Base-by-base conservation (phyloP, 2,797 vertebrate species). In the Anabacerthia variegaticeps region DNA sequence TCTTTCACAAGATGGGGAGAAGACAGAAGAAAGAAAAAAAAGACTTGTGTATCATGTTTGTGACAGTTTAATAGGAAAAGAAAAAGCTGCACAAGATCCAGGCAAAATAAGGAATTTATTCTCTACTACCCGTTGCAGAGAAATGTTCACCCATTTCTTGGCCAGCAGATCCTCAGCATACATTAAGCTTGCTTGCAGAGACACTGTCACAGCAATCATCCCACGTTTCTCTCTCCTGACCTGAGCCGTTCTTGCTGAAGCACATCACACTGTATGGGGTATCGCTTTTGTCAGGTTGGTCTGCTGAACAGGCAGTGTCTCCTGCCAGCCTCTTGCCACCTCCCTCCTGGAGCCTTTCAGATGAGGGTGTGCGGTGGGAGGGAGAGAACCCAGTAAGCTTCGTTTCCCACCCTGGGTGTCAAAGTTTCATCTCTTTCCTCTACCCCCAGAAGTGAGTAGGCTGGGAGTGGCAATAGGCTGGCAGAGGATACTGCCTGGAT, bases 221-320 rank as follows among this genome's bases (percentile, higher is more conserved):
- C 10, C 4, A 7, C 4, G 7, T 49, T 79, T 36, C 28, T 71
- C 34, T 23, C 66, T n/a, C 63, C 36, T 58, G 59, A 11, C 9
- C 11, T 1, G 5, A 74, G 19, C 14, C 0, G 0, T 59, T 65
- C 23, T 43, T 43, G 28, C 58, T 69, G 56, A 59, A 27, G 26
- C 13, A 62, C 2, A 4, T 3, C 34, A 6, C 0, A 1, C 41
- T n/a, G 2, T 24, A 11, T 16, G 37, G 19, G 55, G 9, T 9
- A 36, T 30, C 9, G 10, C 14, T 73, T 66, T 54, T 26, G n/a
- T 34, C 39, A 52, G 3, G 37, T 10, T 30, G 16, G 28, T 19
- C 22, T 2, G 1, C 20, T 3, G 1, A 36, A 27, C 44, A 43
- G 37, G 21, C 0, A 0, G 4, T n/a, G 39, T 24, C 44, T 39